Base-by-base conservation (phyloP, 1,140 invertebrate species). In the Patella vulgata region DNA sequence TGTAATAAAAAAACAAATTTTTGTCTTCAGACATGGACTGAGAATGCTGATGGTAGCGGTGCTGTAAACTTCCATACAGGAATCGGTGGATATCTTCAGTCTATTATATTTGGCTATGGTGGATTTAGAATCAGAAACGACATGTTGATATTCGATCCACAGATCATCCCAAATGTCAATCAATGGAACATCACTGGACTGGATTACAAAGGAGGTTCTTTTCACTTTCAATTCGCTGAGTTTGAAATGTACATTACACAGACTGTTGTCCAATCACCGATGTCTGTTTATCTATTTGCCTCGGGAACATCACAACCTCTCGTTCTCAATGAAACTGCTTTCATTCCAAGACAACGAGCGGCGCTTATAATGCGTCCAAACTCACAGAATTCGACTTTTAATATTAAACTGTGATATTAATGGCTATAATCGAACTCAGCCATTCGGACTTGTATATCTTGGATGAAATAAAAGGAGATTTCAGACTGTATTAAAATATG, bases 1-100 rank as follows among this genome's bases (percentile, higher is more conserved):
- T n/a, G n/a, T n/a, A n/a, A n/a, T n/a, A n/a, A n/a, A n/a, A n/a
- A n/a, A n/a, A n/a, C n/a, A n/a, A n/a, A n/a, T n/a, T n/a, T 36
- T 36, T 36, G 33, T 36, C 33, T 72, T 1, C 58, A 85, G 84
- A 68, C 84, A 1, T 86, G 85, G 85, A 84, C 83, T 17, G 85
- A 86, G 66, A 68, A 75, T 27, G 63, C 77, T 21, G 73, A 79
- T 39, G 82, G 81, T 23, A 59, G 63, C 17, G 86, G 86, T 8
- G 84, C 84, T n/a, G 71, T 79, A 11, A 87, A 87, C 61, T 87
- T 86, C 63, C 82, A 86, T 21, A 86, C 86, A 14, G 86, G 85
- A 28, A 82, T 82, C 76, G 85, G 86, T 17, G 86, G 86, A 14
- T 86, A 86, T 61, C 73, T 87, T 0, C 86, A 87, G 70, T 71